Evolutionary conservation across 2,113 vertebrate species (phyloP), one percentile per base, ranked within the genome.

Genomic region (Laticauda colubrina): DNA sequence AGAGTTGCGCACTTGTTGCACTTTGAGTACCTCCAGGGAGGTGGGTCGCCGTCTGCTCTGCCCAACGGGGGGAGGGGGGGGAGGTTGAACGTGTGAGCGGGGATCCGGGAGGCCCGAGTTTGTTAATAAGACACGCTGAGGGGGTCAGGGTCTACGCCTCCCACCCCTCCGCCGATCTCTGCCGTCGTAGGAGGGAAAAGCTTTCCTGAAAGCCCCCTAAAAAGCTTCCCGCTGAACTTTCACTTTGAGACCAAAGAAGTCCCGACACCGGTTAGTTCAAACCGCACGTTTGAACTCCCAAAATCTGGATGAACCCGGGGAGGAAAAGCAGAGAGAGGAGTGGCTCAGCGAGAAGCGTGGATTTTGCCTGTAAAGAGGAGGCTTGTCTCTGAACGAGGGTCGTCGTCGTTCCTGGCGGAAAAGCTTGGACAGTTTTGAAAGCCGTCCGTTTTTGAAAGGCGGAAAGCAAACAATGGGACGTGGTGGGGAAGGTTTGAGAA

Each of bases 301-400:
- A 91, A 14, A 91, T 20, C 87, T 15, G 2, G 20, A 14, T 15
- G 43, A 3, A 81, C 61, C 57, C 61, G 48, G 61, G 43, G 43
- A 18, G 0, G 9, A 23, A 54, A 8, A 39, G 7, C 5, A 0
- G 1, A 45, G 43, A 0, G 1, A 51, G 43, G 56, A 43, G 0
- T 6, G 5, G 20, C 0, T 57, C 56, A 92, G 29, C 18, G 48
- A 29, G 57, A 57, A 91, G 43, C 10, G 26, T 51, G 12, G 45
- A 43, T n/a, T 1, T 9, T 18, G 12, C 9, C 21, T 39, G 12
- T 34, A 88, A 88, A 75, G 34, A 9, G 34, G 69, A 81, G 69
- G 3, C 5, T 45, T 45, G n/a, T 5, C 2, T 75, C 69, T 39
- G 69, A 75, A 75, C 14, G 29, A 39, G n/a, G 69, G 34, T 75